phyloP scores from a whole-genome alignment of 2,888 invertebrate genomes.

The Drosophila dives region DNA sequence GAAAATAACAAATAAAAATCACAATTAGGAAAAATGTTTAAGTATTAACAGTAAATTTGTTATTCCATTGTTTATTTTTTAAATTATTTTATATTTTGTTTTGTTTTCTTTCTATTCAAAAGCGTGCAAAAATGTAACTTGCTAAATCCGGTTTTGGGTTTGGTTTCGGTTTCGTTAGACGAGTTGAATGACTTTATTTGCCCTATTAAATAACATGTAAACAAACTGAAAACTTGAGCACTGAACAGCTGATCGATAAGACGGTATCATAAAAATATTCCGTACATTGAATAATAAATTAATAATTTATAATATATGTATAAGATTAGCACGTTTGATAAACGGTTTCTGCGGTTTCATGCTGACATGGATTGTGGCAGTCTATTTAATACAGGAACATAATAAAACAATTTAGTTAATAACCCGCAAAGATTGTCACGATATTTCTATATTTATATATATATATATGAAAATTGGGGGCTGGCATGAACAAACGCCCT shows the following conservation, averaged over 20 bases:
- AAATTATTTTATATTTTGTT: neutral
- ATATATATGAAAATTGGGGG: neutral
- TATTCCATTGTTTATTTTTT: neutral
- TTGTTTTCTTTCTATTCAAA: constrained; percentile 14
- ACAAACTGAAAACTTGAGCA: constrained; percentile 15
- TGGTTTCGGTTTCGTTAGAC: constrained; percentile 40
- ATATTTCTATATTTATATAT: constrained; percentile 3
- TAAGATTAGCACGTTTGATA: constrained; percentile 4
- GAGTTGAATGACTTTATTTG: constrained; percentile 64
- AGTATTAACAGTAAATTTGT: neutral
- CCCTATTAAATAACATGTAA: constrained; percentile 36
- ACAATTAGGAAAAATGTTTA: neutral
- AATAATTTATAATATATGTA: neutral
- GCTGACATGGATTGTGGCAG: neutral
- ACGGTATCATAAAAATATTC: neutral
- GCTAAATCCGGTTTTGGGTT: constrained; percentile 34
- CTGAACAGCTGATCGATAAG: constrained; percentile 21
- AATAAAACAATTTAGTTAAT: constrained; percentile 8
- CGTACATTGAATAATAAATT: neutral
- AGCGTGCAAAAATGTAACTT: constrained; percentile 14
- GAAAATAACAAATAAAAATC: constrained; percentile 1
- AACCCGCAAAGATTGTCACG: constrained; percentile 15
- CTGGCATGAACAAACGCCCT: neutral
- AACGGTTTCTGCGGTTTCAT: neutral
- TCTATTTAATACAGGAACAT: neutral